Evolutionary conservation across 2,797 vertebrate genomes (phyloP).

Genomic region (Danio jaintianensis): DNA sequence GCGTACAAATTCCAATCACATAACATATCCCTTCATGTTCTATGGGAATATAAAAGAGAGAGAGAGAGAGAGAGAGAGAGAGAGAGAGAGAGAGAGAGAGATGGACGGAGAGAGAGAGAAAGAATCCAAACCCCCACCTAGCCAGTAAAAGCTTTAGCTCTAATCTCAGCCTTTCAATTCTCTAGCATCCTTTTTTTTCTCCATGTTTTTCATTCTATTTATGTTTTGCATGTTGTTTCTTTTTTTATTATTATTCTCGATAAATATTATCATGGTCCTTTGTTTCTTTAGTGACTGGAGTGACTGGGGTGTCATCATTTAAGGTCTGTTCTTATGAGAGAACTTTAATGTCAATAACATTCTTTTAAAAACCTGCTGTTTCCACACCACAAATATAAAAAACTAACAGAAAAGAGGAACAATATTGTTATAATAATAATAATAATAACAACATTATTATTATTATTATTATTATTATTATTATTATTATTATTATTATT

Average conservation of each 20-base stretch:
- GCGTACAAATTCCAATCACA: conserved; percentile 88
- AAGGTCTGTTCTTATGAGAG: no score
- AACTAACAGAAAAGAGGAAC: no score
- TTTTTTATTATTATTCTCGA: not conserved
- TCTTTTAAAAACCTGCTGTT: no score
- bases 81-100: conserved; percentile 47
- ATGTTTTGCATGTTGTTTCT: conserved; percentile 15
- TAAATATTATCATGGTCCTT: conserved; percentile 58
- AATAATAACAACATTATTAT: no score
- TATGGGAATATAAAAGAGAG: conserved; percentile 77
- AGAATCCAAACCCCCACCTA: conserved; percentile 70
- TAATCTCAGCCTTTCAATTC: conserved; percentile 74
- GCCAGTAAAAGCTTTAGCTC: conserved; percentile 74
- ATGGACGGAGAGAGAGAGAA: conserved; percentile 52
- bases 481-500: no score
- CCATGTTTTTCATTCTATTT: conserved; percentile 48
- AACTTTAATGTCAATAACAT: no score
- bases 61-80: no score
- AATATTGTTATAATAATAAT: no score
- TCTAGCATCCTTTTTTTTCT: conserved; percentile 55
- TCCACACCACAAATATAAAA: no score
- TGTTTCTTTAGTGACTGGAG: conserved; percentile 47
- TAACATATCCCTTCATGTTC: conserved; percentile 82
- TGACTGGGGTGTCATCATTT: not conserved
- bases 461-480: no score